These are phyloP conservation scores for Taenaris catops DNA, from an alignment of 2,888 invertebrate genomes.

Conservation along the genomic window DNA sequence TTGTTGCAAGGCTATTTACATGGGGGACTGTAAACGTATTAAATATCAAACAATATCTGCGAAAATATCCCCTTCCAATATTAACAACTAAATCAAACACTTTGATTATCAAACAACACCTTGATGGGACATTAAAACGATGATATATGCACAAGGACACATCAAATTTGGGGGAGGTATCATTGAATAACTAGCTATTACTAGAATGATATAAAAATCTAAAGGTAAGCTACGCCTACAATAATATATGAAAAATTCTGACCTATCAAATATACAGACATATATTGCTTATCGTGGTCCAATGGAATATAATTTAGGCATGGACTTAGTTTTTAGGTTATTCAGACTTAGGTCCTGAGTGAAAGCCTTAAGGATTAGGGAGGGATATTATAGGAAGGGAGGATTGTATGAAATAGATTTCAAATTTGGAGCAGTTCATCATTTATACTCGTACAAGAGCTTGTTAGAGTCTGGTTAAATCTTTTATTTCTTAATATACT, in stretches of 20 bases:
- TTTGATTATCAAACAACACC: too few relatives aligned
- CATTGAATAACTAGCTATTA: conserved; percentile 25
- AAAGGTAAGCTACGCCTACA: conserved; percentile 67
- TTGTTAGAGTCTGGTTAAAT: too few relatives aligned
- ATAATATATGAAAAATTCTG: conserved; percentile 55
- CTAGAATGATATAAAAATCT: conserved; percentile 56
- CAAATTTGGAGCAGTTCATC: too few relatives aligned
- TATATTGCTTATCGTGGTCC: conserved; percentile 77
- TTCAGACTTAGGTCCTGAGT: conserved; percentile 36
- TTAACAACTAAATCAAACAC: too few relatives aligned
- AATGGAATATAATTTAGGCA: conserved; percentile 59
- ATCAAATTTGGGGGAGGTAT: conserved; percentile 28
- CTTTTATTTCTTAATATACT: too few relatives aligned
- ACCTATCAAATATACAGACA: conserved; percentile 64
- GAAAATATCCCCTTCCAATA: too few relatives aligned
- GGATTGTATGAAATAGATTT: not conserved
- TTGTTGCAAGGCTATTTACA: too few relatives aligned
- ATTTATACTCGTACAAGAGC: too few relatives aligned
- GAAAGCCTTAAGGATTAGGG: conserved; percentile 4
- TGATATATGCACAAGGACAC: conserved; percentile 36
- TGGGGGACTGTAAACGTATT: too few relatives aligned
- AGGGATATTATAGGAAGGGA: conserved; percentile 6
- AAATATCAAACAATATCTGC: too few relatives aligned
- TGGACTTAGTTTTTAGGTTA: conserved; percentile 43
- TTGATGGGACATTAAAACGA: conserved; percentile 10